phyloP scores from a whole-genome alignment of 2,888 invertebrate genomes.

The Druceiella hillmani region DNA sequence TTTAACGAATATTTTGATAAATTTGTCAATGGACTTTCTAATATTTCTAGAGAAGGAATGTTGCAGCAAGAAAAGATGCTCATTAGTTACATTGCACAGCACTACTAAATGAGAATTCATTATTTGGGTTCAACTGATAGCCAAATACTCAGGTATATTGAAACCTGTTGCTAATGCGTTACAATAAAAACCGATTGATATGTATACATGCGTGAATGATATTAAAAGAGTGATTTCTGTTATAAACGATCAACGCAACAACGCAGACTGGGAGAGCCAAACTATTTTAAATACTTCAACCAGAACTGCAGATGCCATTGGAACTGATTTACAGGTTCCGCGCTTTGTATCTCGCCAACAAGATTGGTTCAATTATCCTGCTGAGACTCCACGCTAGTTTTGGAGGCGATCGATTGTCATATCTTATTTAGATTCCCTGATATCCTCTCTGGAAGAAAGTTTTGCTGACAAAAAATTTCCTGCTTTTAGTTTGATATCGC shows the following conservation, averaged over 20 bases:
- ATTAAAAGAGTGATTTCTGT: slow-evolving; percentile 7
- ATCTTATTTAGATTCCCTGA: slow-evolving; percentile 8
- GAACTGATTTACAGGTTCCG: slow-evolving; percentile 7
- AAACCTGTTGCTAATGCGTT: slow-evolving; percentile 12
- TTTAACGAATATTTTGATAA: slow-evolving; percentile 17
- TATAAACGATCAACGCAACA: slow-evolving; percentile 7
- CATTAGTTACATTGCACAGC: slow-evolving; percentile 9
- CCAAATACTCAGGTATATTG: slow-evolving; percentile 12
- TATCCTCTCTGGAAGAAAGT: slow-evolving; percentile 6
- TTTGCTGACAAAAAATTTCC: slow-evolving; percentile 5
- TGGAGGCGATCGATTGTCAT: slow-evolving; percentile 7
- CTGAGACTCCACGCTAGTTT: slow-evolving; percentile 4
- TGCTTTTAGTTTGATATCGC: slow-evolving; percentile 3
- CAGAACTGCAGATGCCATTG: slow-evolving; percentile 10
- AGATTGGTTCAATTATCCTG: slow-evolving; percentile 7
- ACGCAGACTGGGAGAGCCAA: slow-evolving; percentile 7
- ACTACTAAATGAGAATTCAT: slow-evolving; percentile 9
- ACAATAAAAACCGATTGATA: slow-evolving; percentile 8
- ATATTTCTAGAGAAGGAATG: slow-evolving; percentile 5
- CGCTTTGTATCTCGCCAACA: slow-evolving; percentile 7
- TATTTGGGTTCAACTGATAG: slow-evolving; percentile 8
- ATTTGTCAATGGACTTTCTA: slow-evolving; percentile 10
- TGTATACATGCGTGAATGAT: slow-evolving; percentile 8
- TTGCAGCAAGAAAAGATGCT: slow-evolving; percentile 6
- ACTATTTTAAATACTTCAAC: slow-evolving; percentile 8